Conservation (phyloP, 2,797 vertebrate species). For the Lagocephalus sceleratus region DNA sequence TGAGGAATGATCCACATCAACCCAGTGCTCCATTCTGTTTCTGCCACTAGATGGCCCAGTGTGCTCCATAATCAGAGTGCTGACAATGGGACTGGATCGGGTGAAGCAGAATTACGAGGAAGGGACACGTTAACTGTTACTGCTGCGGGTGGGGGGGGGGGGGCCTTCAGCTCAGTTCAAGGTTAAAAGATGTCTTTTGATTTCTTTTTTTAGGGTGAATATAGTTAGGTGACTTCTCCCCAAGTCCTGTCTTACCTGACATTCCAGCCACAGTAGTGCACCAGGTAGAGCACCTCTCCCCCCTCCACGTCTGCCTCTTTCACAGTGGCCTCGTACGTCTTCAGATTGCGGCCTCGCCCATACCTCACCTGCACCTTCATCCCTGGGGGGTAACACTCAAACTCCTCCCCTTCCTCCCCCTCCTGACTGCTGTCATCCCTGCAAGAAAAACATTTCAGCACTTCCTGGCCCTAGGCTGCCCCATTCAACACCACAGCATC, state of each 20-base stretch:
- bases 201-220: constrained; percentile 53
- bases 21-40: constrained; percentile 57
- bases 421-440: constrained; percentile 87
- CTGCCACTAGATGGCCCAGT: constrained; percentile 74
- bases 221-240: constrained; percentile 73
- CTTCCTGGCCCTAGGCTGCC: constrained; percentile 79
- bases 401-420: constrained; percentile 85
- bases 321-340: constrained; percentile 87
- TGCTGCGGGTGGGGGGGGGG: constrained; percentile 53
- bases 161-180: constrained; percentile 42
- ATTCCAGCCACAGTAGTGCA: constrained; percentile 90
- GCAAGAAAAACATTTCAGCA: constrained; percentile 86
- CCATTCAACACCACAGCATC: constrained; percentile 54
- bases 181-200: constrained; percentile 42
- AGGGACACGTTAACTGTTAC: constrained; percentile 48
- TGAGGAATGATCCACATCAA: constrained; percentile 50
- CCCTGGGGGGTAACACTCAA: constrained; percentile 87
- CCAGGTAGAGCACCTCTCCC: constrained; percentile 87
- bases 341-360: constrained; percentile 84
- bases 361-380: constrained; percentile 90
- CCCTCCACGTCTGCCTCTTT: constrained; percentile 87
- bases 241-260: constrained; percentile 84
- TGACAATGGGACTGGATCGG: constrained; percentile 50
- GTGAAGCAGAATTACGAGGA: constrained; percentile 58
- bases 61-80: constrained; percentile 54